These are phyloP conservation scores for Microctonus brassicae DNA, from an alignment of 2,888 invertebrate species.

Conservation along the genomic window DNA sequence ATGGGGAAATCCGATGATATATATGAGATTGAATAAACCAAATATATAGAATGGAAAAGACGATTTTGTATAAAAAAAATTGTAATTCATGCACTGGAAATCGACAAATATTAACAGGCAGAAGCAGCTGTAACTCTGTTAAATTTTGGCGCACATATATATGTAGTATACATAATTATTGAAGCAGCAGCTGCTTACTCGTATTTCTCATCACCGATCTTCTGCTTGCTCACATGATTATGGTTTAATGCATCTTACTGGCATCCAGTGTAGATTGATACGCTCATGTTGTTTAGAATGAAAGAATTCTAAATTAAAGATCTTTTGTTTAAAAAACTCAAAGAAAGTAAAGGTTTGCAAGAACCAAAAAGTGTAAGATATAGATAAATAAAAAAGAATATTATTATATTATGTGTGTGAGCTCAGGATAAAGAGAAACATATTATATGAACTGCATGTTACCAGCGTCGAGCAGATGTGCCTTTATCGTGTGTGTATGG, in stretches of 20 bases:
- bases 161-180: neutral
- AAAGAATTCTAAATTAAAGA: neutral
- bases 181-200: neutral
- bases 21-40: too few species aligned
- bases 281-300: too few species aligned
- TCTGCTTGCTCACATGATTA: neutral
- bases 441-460: neutral
- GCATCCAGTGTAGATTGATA: too few species aligned
- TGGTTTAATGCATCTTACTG: neutral
- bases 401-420: neutral
- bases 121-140: neutral
- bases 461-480: constrained; percentile 56
- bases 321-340: neutral
- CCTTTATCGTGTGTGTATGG: constrained; percentile 62
- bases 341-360: constrained; percentile 12
- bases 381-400: neutral
- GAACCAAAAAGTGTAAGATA: neutral
- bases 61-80: neutral
- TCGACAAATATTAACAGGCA: neutral
- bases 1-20: too few species aligned
- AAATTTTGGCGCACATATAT: neutral
- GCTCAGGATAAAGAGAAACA: too few species aligned
- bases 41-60: neutral
- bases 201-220: neutral
- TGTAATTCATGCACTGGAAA: neutral